Conservation (phyloP, 2,888 invertebrate species). For the Mesorhabditis spiculigera region DNA sequence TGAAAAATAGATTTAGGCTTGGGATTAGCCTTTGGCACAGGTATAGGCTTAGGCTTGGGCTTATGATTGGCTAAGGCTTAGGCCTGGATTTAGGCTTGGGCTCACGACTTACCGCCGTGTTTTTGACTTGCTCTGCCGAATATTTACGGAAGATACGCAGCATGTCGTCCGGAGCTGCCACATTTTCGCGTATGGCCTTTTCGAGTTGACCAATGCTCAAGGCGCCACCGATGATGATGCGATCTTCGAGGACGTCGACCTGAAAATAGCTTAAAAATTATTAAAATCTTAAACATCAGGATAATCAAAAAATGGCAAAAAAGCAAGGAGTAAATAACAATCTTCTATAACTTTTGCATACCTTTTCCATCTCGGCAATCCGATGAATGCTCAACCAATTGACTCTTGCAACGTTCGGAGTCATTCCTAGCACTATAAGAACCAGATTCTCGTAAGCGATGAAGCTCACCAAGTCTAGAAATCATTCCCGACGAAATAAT, state of each 20-base stretch:
- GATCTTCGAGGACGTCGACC: slow-evolving; percentile 64
- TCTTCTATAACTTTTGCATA: no score
- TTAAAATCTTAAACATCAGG: background rate
- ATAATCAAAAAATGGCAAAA: slow-evolving; percentile 59
- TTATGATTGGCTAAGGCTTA: background rate
- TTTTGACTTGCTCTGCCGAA: slow-evolving; percentile 61
- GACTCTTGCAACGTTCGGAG: no score
- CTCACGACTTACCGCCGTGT: slow-evolving; percentile 26
- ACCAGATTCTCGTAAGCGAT: background rate
- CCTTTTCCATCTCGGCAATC: background rate
- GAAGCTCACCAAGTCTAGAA: slow-evolving; percentile 20
- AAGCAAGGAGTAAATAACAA: no score
- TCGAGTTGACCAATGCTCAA: background rate
- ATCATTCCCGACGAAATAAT: slow-evolving; percentile 31
- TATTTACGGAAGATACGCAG: slow-evolving; percentile 14
- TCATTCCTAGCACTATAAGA: background rate
- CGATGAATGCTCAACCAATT: background rate
- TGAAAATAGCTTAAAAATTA: slow-evolving; percentile 28
- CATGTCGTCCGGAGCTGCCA: background rate
- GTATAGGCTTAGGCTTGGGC: background rate
- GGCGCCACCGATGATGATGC: slow-evolving; percentile 73
- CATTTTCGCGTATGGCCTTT: background rate
- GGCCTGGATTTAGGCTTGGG: background rate
- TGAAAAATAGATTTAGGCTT: background rate
- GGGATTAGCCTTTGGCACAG: background rate